A percentile compares a stretch with the other conserved stretches of the same genome.
phyloP scores from a whole-genome alignment of 1,140 invertebrate genomes.

The Metaphire vulgaris region DNA sequence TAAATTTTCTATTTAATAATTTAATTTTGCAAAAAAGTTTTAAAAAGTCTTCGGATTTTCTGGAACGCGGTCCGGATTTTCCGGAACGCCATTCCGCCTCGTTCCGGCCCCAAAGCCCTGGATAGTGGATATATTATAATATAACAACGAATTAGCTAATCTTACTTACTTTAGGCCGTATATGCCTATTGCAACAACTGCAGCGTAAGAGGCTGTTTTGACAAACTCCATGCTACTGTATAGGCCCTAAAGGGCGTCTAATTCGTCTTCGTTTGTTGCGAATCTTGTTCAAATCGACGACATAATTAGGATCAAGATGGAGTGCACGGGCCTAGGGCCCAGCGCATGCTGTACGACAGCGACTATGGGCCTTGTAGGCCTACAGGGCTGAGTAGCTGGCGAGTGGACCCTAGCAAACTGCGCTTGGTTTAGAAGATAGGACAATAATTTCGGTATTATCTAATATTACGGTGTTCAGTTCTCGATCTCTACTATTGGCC shows the following conservation, averaged over 20 bases:
- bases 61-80: too few relatives aligned
- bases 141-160: background rate
- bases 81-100: too few relatives aligned
- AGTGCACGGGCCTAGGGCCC: background rate
- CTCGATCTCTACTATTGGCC: too few relatives aligned
- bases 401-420: too few relatives aligned
- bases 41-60: background rate
- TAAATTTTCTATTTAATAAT: background rate
- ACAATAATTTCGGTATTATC: too few relatives aligned
- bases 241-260: too few relatives aligned
- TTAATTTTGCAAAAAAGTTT: background rate
- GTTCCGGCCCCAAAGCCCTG: too few relatives aligned
- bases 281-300: background rate
- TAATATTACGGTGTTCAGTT: too few relatives aligned
- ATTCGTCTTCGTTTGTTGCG: too few relatives aligned
- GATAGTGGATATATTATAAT: background rate
- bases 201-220: background rate
- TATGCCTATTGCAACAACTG: background rate
- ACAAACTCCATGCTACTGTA: background rate
- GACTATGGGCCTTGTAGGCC: background rate
- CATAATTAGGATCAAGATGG: background rate
- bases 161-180: background rate
- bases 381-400: background rate
- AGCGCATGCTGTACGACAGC: background rate
- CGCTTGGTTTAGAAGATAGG: too few relatives aligned